These are phyloP conservation scores for Ameiurus melas DNA, from an alignment of 2,113 vertebrate species.

Conservation along the genomic window DNA sequence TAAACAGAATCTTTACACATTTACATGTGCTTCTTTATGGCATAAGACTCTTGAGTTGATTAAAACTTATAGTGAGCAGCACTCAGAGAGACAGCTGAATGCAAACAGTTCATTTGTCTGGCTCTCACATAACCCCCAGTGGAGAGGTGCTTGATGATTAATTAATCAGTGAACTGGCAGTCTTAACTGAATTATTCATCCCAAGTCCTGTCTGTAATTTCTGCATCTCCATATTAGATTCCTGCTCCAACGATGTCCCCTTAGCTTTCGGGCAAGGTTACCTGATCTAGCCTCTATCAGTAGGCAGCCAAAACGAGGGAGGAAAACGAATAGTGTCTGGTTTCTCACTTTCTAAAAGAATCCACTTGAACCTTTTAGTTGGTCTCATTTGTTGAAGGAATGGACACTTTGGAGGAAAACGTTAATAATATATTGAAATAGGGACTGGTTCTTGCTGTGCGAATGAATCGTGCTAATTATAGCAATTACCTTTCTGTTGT, in stretches of 20 bases:
- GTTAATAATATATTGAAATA: neutral
- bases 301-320: conserved; percentile 38
- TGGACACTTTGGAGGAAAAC: neutral
- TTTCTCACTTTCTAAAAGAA: conserved; percentile 49
- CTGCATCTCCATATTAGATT: conserved; percentile 56
- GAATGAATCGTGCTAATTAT: conserved; percentile 19
- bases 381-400: conserved; percentile 18
- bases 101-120: conserved; percentile 58
- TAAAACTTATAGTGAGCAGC: conserved; percentile 48
- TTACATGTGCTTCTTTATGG: conserved; percentile 32
- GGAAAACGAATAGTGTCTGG: conserved; percentile 41
- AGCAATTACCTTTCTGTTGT: neutral
- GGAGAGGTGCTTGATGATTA: conserved; percentile 58
- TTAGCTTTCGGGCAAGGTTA: conserved; percentile 42
- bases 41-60: conserved; percentile 42
- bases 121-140: conserved; percentile 52
- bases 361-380: conserved; percentile 36
- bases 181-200: conserved; percentile 59
- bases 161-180: conserved; percentile 56
- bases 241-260: conserved; percentile 42
- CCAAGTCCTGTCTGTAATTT: conserved; percentile 52
- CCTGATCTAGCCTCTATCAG: conserved; percentile 47
- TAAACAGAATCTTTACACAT: conserved; percentile 8
- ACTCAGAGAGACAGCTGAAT: conserved; percentile 46
- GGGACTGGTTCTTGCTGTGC: neutral